Evolutionary conservation across 1,140 invertebrate genomes (phyloP).

Genomic region (Leptinotarsa texana): DNA sequence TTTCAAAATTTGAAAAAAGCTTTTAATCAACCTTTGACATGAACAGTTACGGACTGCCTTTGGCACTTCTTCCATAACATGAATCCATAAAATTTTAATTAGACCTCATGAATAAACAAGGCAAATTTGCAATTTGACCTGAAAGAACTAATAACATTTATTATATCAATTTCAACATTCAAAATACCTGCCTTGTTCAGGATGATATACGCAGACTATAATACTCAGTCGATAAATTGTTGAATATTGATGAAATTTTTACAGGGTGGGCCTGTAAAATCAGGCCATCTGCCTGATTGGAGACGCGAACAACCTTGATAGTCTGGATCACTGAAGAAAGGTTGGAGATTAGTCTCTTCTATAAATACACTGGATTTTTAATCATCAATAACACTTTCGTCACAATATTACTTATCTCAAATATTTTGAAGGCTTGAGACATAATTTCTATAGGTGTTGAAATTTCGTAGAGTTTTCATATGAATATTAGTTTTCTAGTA

Average conservation of each 20-base stretch:
- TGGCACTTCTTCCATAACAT: no score
- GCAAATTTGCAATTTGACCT: background rate
- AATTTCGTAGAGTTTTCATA: no score
- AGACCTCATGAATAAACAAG: no score
- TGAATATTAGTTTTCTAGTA: no score
- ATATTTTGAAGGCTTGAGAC: no score
- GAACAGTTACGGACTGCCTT: no score
- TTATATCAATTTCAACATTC: background rate
- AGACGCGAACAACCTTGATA: background rate
- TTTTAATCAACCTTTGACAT: no score
- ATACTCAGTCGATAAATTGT: background rate
- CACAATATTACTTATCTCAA: no score
- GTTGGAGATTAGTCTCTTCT: background rate
- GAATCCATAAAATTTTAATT: no score
- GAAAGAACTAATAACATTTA: slow-evolving; percentile 1
- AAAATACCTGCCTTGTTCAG: background rate
- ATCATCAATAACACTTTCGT: background rate
- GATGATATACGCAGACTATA: background rate
- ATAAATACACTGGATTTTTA: background rate
- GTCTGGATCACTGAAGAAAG: background rate
- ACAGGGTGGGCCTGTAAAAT: background rate
- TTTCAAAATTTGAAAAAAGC: no score
- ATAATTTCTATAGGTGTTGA: no score
- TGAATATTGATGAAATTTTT: slow-evolving; percentile 1
- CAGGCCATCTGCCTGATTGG: background rate